Evolutionary conservation across 2,113 vertebrate genomes (phyloP).

Genomic region (Pogona vitticeps): DNA sequence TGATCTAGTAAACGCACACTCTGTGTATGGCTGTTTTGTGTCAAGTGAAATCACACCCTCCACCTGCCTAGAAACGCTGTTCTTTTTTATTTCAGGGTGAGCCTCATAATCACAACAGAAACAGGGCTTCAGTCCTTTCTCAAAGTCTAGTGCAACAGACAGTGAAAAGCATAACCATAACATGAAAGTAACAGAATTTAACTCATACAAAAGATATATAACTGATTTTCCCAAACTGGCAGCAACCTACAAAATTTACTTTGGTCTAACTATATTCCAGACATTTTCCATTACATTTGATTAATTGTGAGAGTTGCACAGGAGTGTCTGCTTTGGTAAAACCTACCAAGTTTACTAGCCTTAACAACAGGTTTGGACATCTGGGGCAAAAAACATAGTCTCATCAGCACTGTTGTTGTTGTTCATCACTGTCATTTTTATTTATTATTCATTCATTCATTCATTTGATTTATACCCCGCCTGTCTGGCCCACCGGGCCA

Average conservation of each 20-base stretch:
- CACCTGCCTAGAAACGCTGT: neutral
- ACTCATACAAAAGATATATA: slow-evolving; percentile 32
- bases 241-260: slow-evolving; percentile 16
- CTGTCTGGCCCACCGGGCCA: too few relatives aligned
- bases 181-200: slow-evolving; percentile 35
- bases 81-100: neutral
- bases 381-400: neutral
- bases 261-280: slow-evolving; percentile 37
- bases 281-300: slow-evolving; percentile 36
- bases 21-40: neutral
- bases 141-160: slow-evolving; percentile 47
- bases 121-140: neutral
- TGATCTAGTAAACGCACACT: neutral
- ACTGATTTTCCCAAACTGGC: slow-evolving; percentile 26
- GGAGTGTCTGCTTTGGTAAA: slow-evolving; percentile 35
- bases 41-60: neutral
- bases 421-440: too few relatives aligned
- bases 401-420: too few relatives aligned
- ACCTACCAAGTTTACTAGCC: slow-evolving; percentile 11
- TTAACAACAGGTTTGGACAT: neutral
- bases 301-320: neutral
- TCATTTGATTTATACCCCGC: too few relatives aligned
- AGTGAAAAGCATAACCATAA: slow-evolving; percentile 49
- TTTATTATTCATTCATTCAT: too few relatives aligned
- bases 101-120: neutral